Evolutionary conservation across 2,113 vertebrate species (phyloP), one percentile per base, ranked within the genome.

Genomic region (Crotalus helleri): DNA sequence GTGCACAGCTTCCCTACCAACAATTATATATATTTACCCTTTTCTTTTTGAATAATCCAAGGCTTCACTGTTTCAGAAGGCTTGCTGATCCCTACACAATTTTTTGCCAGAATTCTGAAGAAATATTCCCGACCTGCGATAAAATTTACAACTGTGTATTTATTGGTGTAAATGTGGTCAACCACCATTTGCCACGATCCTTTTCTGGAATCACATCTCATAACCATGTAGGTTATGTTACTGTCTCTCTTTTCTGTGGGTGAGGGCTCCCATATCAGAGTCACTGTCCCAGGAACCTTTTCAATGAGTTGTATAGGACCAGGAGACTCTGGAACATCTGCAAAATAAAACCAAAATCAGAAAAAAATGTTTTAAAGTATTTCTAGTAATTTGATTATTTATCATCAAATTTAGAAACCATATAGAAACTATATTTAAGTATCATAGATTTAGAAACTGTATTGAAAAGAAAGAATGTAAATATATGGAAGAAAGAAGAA

Each of bases 61-160:
- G 97, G 98, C 29, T 97, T 90, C 59, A 93, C 29, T 19, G 98
- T 98, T 85, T 98, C 98, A 0, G 98, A 98, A 0, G 98, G 97
- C 13, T 94, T 86, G 64, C 98, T 99, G 74, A 95, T 6, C 17
- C 98, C 98, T 96, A 98, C 96, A 92, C 97, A 97, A 12, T 98
- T 99, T 95, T 98, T 98, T 93, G 98, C 98, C 85, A 98, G 97
- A n/a, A 99, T 97, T 0, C 98, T 97, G 96, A 99, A 99, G 93
- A 97, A 95, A 96, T 99, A 99, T 93, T 98, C 96, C 5, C 96
- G 96, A 57, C 98, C 98, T 0, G 98, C 97, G 96, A 99, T 94
- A 95, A 98, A 94, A 1, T 97, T 97, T 96, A 97, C 95, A 95
- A 96, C 97, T 0, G 99, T 99, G 94, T 97, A 99, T 95, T 97